Conservation (phyloP, 2,888 invertebrate species). For the Ceratothoa steindachneri region DNA sequence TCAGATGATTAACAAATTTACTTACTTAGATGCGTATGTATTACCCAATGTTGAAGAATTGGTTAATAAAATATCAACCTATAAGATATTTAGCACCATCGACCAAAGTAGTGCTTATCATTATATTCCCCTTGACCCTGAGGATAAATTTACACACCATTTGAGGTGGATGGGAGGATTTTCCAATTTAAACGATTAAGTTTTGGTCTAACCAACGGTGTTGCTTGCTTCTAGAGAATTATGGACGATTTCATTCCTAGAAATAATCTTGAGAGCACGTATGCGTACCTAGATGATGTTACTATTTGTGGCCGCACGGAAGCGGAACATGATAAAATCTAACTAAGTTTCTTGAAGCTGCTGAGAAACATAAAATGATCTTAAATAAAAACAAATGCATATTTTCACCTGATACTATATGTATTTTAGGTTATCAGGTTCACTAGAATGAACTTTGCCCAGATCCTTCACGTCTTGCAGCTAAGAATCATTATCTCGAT, state of each 20-base stretch:
- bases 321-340: conserved; percentile 14
- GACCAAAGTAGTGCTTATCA: conserved; percentile 23
- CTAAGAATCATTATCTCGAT: background rate
- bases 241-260: conserved; percentile 16
- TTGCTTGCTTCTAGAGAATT: conserved; percentile 18
- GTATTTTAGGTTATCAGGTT: conserved; percentile 22
- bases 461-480: conserved; percentile 10
- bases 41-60: conserved; percentile 10
- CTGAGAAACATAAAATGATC: conserved; percentile 1
- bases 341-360: conserved; percentile 5
- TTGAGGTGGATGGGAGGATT: too few relatives aligned
- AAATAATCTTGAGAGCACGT: conserved; percentile 12
- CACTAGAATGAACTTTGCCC: conserved; percentile 1
- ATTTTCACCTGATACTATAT: background rate
- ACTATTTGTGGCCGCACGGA: conserved; percentile 16
- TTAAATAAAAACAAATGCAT: conserved; percentile 16
- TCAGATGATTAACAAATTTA: too few relatives aligned
- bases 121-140: background rate
- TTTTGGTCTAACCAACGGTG: conserved; percentile 27
- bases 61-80: conserved; percentile 14
- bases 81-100: conserved; percentile 20
- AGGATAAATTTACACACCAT: conserved; percentile 17
- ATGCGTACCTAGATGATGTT: conserved; percentile 20
- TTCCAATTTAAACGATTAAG: too few relatives aligned
- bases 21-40: too few relatives aligned